A percentile compares a stretch with the other conserved stretches of the same genome.
Conservation (phyloP, 1,140 invertebrate species). For the Lepidurus couesii region DNA sequence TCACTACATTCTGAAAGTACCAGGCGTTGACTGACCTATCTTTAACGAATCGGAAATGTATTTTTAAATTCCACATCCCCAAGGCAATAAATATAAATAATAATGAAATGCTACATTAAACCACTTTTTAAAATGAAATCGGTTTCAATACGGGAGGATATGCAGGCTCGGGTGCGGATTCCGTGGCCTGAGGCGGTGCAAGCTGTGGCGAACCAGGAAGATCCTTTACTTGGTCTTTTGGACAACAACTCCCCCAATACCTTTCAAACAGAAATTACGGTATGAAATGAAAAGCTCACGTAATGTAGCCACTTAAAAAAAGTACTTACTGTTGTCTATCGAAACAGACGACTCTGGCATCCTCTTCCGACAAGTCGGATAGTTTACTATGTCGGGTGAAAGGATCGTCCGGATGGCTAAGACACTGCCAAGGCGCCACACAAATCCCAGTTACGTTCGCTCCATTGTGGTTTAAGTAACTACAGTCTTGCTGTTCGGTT, state of each 20-base stretch:
- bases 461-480: background rate
- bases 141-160: background rate
- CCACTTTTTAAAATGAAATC: background rate
- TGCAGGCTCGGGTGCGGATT: background rate
- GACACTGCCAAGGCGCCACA: background rate
- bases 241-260: background rate
- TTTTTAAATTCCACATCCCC: no score
- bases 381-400: background rate
- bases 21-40: no score
- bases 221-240: background rate
- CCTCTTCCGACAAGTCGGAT: background rate
- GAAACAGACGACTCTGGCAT: background rate
- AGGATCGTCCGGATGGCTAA: background rate
- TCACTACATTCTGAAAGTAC: no score
- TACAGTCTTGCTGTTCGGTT: background rate
- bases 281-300: background rate
- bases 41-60: no score
- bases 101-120: background rate
- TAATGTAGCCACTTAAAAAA: background rate
- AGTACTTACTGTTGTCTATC: background rate
- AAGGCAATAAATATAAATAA: no score
- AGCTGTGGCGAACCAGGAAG: background rate
- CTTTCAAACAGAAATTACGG: background rate
- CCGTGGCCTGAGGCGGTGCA: background rate
- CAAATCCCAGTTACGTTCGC: background rate